Evolutionary conservation across 1,140 invertebrate genomes (phyloP), one percentile per base, ranked within the genome.

Genomic region (Drosophila lini): DNA sequence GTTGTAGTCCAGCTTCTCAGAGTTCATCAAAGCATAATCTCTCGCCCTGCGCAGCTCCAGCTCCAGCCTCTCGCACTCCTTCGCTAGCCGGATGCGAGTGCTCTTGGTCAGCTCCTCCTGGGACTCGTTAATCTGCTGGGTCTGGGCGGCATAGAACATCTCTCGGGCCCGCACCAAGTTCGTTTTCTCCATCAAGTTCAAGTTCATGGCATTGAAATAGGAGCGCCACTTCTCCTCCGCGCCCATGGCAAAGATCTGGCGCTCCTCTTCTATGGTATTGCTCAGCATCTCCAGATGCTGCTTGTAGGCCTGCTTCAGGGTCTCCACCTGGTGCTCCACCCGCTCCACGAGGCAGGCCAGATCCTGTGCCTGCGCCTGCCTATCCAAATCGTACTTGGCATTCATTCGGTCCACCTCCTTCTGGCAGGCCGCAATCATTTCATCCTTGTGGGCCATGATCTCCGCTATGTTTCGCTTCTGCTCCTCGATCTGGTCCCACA

Each of bases 1-100:
- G 92, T 97, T 98, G 76, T 98, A 98, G 80, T 97, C 96, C 22
- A 98, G 93, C 91, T 98, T 97, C 90, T 98, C 97, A 6, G 95
- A 95, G 83, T 98, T 98, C 70, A 97, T 94, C 5, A 95, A 85
- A 19, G 94, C 94, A 13, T 93, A 93, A 5, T 95, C 94, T 91
- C 97, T 96, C 47, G 97, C 95, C 73, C 95, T 95, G 80, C 97
- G 95, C 28, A 97, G 90, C 88, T 97, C 95, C 64, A 95, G 94
- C 83, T 97, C 95, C 9, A 97, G 91, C 19, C 94, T 94, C 91
- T 97, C 95, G 74, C 94, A 94, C 69, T 96, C 94, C 15, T 93
- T 94, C 85, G 96, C 96, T 1, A 96, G 91, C 62, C 94, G 93
- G 22, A 96, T 96, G 91, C 95, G 96, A 2, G 94, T 94, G 58